Conservation (phyloP, 2,888 invertebrate genomes). For the Chrysina gloriosa region DNA sequence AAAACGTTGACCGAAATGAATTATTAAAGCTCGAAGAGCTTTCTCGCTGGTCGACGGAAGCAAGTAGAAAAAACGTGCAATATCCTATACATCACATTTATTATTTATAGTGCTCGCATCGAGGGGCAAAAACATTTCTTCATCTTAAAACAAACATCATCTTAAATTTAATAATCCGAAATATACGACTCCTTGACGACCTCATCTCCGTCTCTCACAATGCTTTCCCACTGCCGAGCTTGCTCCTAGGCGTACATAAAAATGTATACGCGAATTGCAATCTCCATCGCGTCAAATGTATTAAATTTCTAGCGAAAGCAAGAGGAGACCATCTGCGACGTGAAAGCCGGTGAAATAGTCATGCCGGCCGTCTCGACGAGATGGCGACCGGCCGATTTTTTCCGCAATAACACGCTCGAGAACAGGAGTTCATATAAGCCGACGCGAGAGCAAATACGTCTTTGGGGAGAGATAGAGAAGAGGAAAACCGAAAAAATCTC, state of each 20-base stretch:
- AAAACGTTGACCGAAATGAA: too few species aligned
- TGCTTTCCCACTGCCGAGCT: neutral
- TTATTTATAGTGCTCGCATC: constrained; percentile 2
- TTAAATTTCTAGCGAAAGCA: constrained; percentile 21
- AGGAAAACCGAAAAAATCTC: constrained; percentile 7
- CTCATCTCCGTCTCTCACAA: neutral
- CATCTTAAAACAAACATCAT: neutral
- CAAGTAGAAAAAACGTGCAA: too few species aligned
- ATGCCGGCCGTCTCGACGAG: neutral
- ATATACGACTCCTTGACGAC: constrained; percentile 17
- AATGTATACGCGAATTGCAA: constrained; percentile 28
- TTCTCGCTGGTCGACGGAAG: too few species aligned
- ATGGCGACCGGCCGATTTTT: neutral
- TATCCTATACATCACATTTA: neutral
- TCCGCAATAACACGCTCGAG: neutral
- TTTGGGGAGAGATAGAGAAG: neutral
- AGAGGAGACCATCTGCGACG: constrained; percentile 14
- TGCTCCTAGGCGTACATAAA: neutral
- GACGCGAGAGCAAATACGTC: neutral
- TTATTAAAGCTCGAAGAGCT: too few species aligned
- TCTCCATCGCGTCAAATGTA: constrained; percentile 15
- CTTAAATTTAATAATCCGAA: constrained; percentile 31
- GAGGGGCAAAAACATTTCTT: neutral
- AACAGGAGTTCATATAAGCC: neutral
- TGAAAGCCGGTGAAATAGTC: constrained; percentile 16